Base-by-base conservation (phyloP, 1,140 invertebrate species). In the Venustaconcha ellipsiformis region DNA sequence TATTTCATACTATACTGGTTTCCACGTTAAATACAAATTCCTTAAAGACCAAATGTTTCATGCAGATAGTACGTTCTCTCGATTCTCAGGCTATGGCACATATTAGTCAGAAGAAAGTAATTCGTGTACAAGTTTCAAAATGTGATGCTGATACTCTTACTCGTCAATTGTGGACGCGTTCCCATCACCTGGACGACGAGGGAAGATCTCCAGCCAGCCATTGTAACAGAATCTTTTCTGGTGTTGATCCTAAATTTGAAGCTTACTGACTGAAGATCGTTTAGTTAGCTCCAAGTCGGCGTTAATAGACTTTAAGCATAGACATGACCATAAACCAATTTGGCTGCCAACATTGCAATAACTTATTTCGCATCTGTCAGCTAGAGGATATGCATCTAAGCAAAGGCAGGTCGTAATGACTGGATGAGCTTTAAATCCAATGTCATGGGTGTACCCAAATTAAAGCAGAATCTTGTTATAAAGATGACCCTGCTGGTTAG, bases 71-170 rank as follows among this genome's bases (percentile, higher is more conserved):
- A 14, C 55, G 78, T 58, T 69, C 64, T 14, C 57, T 81, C 59
- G 71, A 77, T 55, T 23, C 79, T 1, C 17, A 14, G 8, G 20
- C 26, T 57, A 70, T 81, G 70, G 13, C 30, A 15, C 13, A 70
- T 67, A 74, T 74, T 57, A 78, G 78, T 59, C 58, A 69, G 20
- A 80, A 76, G 57, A 76, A 69, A 67, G 72, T 65, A 30, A 37
- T 48, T 5, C 70, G 75, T 57, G 71, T 80, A 17, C 14, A 57
- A 2, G 63, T 67, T 66, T 12, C 14, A 23, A 17, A 26, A 6
- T 78, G 78, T 72, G 2, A 18, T 70, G 70, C 74, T 67, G 78
- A 80, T 72, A 30, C 78, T 30, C 26, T 82, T 64, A 74, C 72
- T 75, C 78, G 80, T 65, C 56, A 64, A 26, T 69, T 78, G 69